Conservation (phyloP, 1,140 invertebrate genomes). For the Dinoponera quadriceps region DNA sequence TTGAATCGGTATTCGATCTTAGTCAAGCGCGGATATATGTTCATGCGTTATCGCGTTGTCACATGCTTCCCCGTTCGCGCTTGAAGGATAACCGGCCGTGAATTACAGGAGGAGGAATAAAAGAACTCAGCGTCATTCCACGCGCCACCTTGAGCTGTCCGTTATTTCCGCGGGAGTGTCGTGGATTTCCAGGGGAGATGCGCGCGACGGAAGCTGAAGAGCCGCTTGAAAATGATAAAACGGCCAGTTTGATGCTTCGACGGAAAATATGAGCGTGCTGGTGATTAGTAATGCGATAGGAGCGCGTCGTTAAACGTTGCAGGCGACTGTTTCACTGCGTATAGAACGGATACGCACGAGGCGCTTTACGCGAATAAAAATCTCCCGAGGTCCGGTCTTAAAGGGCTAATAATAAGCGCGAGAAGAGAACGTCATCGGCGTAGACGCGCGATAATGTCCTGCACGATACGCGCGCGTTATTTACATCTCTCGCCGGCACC, state of each 20-base stretch:
- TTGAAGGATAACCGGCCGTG: not conserved
- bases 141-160: not conserved
- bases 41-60: not conserved
- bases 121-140: not conserved
- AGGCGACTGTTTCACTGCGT: no score
- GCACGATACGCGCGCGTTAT: conserved; percentile 54
- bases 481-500: conserved; percentile 35
- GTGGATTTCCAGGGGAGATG: not conserved
- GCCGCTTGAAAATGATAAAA: not conserved
- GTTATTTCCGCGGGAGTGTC: not conserved
- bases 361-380: no score
- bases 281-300: no score
- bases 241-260: no score
- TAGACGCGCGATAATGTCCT: conserved; percentile 30
- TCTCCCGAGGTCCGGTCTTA: no score
- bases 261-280: no score
- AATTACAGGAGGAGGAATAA: conserved; percentile 1
- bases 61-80: not conserved
- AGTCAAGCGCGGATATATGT: not conserved
- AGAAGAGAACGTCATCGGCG: not conserved
- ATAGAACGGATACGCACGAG: no score
- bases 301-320: no score
- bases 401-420: conserved; percentile 1
- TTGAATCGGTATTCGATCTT: conserved; percentile 33
- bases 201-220: not conserved